Evolutionary conservation across 2,113 vertebrate genomes (phyloP).

Genomic region (Rhinogobius similis): DNA sequence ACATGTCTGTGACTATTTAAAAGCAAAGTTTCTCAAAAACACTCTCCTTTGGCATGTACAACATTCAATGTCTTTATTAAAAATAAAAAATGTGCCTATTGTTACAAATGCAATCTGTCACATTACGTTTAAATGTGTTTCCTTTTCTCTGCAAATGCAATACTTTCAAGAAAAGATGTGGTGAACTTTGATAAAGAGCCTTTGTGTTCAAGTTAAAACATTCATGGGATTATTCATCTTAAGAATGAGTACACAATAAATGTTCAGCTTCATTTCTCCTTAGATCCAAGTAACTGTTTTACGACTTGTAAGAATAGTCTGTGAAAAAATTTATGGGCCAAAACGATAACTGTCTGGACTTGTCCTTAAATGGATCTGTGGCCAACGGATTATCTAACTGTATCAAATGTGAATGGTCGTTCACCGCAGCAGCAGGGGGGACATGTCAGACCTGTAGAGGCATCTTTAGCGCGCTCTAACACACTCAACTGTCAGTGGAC

Average conservation of each 20-base stretch:
- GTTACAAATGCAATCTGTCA: too few species aligned
- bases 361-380: background rate
- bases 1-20: too few species aligned
- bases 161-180: too few species aligned
- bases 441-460: slow-evolving; percentile 33
- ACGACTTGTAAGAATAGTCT: background rate
- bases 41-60: too few species aligned
- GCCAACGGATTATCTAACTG: background rate
- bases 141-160: too few species aligned
- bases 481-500: slow-evolving; percentile 53
- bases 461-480: slow-evolving; percentile 26
- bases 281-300: background rate
- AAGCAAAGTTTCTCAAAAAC: too few species aligned
- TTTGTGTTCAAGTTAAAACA: too few species aligned
- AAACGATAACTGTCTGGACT: background rate
- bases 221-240: too few species aligned
- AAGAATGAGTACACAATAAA: background rate
- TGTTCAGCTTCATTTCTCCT: background rate
- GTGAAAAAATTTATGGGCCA: background rate
- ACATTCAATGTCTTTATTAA: too few species aligned
- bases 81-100: too few species aligned
- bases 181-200: too few species aligned
- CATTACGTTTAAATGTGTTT: too few species aligned
- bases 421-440: slow-evolving; percentile 9
- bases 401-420: background rate